A percentile compares a stretch with the other conserved stretches of the same genome.
phyloP scores from a whole-genome alignment of 2,113 vertebrate genomes.

The Hepsetus odoe region DNA sequence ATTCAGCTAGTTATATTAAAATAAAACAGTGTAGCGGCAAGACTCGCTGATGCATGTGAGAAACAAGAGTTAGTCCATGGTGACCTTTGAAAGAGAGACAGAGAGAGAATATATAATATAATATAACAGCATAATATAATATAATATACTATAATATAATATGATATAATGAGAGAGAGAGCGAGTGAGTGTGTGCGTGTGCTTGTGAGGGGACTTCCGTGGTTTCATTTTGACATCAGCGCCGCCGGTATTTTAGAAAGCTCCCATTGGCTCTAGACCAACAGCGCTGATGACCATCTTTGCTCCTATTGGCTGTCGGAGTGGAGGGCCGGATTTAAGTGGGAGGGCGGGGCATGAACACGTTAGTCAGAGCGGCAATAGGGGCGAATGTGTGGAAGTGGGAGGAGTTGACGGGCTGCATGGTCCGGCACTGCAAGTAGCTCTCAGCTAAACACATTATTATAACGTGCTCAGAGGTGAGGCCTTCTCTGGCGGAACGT shows the following conservation, averaged over 20 bases:
- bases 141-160: no score
- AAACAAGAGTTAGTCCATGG: no score
- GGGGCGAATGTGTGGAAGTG: neutral
- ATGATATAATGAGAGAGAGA: no score
- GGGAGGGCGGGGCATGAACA: neutral
- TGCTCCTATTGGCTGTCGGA: conserved; percentile 20
- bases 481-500: no score
- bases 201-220: neutral
- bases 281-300: neutral
- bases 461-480: no score
- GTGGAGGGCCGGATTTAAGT: neutral
- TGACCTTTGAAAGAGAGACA: no score
- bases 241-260: neutral
- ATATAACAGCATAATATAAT: no score
- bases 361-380: neutral
- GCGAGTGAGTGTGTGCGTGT: no score
- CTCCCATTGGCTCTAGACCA: neutral
- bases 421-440: neutral
- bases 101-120: no score
- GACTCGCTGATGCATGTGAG: no score
- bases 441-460: neutral
- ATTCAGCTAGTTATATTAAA: no score
- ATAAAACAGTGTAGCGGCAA: no score
- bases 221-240: neutral
- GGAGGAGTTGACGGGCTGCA: neutral